Base-by-base conservation (phyloP, 2,888 invertebrate genomes). In the Teleogryllus oceanicus region DNA sequence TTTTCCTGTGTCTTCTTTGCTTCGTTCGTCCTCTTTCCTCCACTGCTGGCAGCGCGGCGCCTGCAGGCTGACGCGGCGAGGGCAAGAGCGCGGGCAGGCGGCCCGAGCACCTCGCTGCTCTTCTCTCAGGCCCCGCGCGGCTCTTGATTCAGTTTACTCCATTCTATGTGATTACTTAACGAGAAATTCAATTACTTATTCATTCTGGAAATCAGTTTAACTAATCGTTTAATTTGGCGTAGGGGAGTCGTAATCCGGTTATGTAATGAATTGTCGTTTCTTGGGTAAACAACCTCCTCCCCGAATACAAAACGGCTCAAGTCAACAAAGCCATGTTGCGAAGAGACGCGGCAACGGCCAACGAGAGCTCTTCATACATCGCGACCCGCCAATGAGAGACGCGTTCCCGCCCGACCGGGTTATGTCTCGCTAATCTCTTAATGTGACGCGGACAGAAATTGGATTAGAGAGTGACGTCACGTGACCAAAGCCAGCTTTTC, bases 131-230 rank as follows among this genome's bases (percentile, higher is more conserved):
- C 78, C 50, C 50, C 49, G 11, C 37, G 18, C 78, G 13, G 21
- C 75, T 18, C 49, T 49, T 49, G 24, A 49, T 74, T 49, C 79
- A 88, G 95, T 91, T 90, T 95, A 94, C 89, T 95, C 95, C 95
- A 95, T 95, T 84, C 86, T 87, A 87, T 86, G 86, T 86, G 86
- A 87, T 87, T 87, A 87, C 86, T 87, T 87, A 87, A 87, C 87
- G 86, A 87, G 87, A 87, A 87, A 87, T 87, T 86, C 86, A 86
- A 87, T 87, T 87, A 87, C 87, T 87, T 87, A 87, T 87, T 87
- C 87, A 87, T 87, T 87, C 87, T 87, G 85, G 87, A 87, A 87
- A 87, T 87, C 87, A 87, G 87, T 87, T 87, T 87, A 87, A 87
- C 87, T 87, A 87, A 87, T 87, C 87, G 87, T 87, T 87, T 87